Percentiles rank a stretch among this genome's conserved stretches.
phyloP scores from a whole-genome alignment of 2,113 vertebrate genomes.

The Rhinopithecus roxellana region DNA sequence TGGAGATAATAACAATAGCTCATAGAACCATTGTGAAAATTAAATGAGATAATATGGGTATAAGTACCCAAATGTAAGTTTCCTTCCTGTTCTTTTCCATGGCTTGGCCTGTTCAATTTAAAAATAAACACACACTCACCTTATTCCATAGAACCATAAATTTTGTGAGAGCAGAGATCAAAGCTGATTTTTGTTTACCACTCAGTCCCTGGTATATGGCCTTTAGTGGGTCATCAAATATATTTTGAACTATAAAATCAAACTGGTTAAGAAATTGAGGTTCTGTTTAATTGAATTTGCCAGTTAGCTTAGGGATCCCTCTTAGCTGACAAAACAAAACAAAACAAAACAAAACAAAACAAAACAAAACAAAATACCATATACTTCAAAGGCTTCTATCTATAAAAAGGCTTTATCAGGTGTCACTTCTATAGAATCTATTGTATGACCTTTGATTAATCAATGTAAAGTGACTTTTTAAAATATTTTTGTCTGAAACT shows the following conservation, averaged over 20 bases:
- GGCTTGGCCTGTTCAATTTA: background rate
- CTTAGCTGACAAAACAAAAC: background rate
- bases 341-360: background rate
- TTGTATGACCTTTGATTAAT: conserved; percentile 17
- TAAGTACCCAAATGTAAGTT: background rate
- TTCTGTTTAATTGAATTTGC: conserved; percentile 43
- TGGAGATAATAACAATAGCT: conserved; percentile 37
- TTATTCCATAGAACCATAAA: background rate
- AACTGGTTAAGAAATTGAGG: background rate
- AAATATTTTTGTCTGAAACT: conserved; percentile 17
- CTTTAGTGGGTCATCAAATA: background rate
- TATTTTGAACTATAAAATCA: conserved; percentile 19
- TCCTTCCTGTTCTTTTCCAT: background rate
- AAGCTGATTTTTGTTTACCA: conserved; percentile 7
- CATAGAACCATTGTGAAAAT: background rate
- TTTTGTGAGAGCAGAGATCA: background rate
- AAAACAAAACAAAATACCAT: background rate
- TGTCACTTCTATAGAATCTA: background rate
- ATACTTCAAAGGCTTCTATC: background rate
- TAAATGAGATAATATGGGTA: background rate
- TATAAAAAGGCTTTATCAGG: background rate
- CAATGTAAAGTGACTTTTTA: background rate
- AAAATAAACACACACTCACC: background rate
- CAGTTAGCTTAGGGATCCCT: background rate
- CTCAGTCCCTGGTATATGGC: background rate